Conservation (phyloP, 2,113 vertebrate genomes). For the Petrocephalus microphthalmus region DNA sequence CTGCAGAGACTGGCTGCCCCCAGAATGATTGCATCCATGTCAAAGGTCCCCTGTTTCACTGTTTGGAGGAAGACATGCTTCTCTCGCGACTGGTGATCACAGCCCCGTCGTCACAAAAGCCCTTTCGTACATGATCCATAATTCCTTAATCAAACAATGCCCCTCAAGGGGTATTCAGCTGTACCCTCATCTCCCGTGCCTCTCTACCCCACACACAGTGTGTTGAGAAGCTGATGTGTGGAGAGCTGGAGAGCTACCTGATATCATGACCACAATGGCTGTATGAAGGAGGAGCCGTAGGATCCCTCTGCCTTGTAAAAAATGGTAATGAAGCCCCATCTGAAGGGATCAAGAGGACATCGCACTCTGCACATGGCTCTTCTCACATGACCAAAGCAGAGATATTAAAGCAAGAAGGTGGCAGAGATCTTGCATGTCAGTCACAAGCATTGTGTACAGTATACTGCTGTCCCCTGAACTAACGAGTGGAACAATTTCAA, state of each 20-base stretch:
- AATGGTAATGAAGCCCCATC: not conserved
- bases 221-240: too few species aligned
- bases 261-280: not conserved
- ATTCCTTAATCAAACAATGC: not conserved
- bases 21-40: not conserved
- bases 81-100: not conserved
- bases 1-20: not conserved
- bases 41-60: not conserved
- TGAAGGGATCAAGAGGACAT: not conserved
- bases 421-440: not conserved
- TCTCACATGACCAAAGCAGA: not conserved
- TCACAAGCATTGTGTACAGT: not conserved
- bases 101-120: not conserved
- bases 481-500: conserved; percentile 2
- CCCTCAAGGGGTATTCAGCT: not conserved
- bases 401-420: not conserved
- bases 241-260: not conserved
- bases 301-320: not conserved
- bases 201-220: not conserved
- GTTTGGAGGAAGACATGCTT: not conserved
- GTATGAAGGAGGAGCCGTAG: not conserved
- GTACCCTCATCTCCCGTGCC: not conserved
- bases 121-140: not conserved
- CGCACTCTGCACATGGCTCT: not conserved
- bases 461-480: not conserved